Evolutionary conservation across 2,797 vertebrate species (phyloP), one percentile per base, ranked within the genome.

Genomic region (Anabacerthia variegaticeps): DNA sequence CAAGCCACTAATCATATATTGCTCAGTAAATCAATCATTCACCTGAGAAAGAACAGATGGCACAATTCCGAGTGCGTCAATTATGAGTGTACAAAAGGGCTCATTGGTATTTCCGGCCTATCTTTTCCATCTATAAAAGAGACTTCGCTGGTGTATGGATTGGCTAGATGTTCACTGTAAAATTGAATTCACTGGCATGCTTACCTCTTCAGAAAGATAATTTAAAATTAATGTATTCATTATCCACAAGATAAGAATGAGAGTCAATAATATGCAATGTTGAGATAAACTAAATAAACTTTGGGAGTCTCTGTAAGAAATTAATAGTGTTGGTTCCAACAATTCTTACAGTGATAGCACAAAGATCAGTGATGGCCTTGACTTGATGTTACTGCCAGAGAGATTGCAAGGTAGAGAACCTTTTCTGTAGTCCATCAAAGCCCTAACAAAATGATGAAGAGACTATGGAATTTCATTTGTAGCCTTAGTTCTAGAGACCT

Each of bases 1-100:
- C 73, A 85, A 93, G 56, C 23, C 59, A 85, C 83, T 73, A 87
- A 81, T 94, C 88, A 55, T 79, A 85, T 67, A 88, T 89, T 91
- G 34, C 59, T 91, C 63, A 74, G 37, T 75, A 92, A 91, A 94
- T 93, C 78, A 83, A 80, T 95, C 91, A 91, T 92, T 92, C 86
- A 85, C 51, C 84, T 67, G 52, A 69, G 46, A 66, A 89, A 87
- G 77, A 92, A 48, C 84, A 97, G 86, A 95, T 94, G 88, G 80
- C 44, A 89, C 63, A 76, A 87, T 82, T 89, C 48, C 94, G 76
- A 58, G 81, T 52, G 58, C 82, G 37, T 82, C 80, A 67, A 55
- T 82, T 78, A 26, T n/a, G 66, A 89, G 32, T 23, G 63, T 63
- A 63, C 52, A 67, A 61, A 88, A 74, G 44, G 14, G 14, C 20